These are phyloP conservation scores for Ariopsis seemanni DNA, from an alignment of 2,113 vertebrate species.

Conservation along the genomic window DNA sequence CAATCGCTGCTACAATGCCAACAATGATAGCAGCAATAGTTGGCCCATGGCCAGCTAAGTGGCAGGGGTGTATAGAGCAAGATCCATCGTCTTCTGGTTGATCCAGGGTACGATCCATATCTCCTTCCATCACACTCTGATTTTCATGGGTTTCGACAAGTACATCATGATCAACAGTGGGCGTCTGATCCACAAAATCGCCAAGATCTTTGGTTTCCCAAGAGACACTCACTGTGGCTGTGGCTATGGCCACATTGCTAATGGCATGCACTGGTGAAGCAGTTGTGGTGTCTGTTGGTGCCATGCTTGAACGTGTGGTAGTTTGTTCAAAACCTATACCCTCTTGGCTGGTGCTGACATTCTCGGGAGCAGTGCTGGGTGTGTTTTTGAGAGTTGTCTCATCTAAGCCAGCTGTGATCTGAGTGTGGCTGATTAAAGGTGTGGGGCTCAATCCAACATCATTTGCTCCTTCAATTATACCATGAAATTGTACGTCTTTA, in stretches of 20 bases:
- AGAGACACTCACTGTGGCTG: constrained; percentile 59
- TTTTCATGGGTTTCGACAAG: constrained; percentile 38
- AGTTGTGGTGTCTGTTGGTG: constrained; percentile 49
- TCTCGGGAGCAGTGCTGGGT: constrained; percentile 61
- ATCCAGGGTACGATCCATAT: constrained; percentile 70
- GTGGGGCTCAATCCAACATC: constrained; percentile 61
- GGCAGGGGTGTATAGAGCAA: constrained; percentile 70
- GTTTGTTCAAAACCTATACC: constrained; percentile 37
- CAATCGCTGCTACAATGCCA: constrained; percentile 76
- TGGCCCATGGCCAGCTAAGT: constrained; percentile 72
- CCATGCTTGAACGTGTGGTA: constrained; percentile 52
- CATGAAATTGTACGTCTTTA: constrained; percentile 12
- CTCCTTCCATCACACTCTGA: constrained; percentile 50
- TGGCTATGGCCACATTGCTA: constrained; percentile 58
- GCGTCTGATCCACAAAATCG: constrained; percentile 50
- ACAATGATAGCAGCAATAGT: constrained; percentile 80
- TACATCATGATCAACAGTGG: constrained; percentile 44
- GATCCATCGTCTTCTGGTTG: constrained; percentile 70
- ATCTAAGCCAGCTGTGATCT: constrained; percentile 23
- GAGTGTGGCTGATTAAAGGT: constrained; percentile 59
- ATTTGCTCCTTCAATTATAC: constrained; percentile 66
- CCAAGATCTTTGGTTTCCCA: constrained; percentile 62
- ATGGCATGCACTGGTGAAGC: constrained; percentile 50
- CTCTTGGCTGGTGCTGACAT: constrained; percentile 50
- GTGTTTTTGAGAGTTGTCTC: constrained; percentile 55